Conservation (phyloP, 2,113 vertebrate genomes). For the Macaca nemestrina region DNA sequence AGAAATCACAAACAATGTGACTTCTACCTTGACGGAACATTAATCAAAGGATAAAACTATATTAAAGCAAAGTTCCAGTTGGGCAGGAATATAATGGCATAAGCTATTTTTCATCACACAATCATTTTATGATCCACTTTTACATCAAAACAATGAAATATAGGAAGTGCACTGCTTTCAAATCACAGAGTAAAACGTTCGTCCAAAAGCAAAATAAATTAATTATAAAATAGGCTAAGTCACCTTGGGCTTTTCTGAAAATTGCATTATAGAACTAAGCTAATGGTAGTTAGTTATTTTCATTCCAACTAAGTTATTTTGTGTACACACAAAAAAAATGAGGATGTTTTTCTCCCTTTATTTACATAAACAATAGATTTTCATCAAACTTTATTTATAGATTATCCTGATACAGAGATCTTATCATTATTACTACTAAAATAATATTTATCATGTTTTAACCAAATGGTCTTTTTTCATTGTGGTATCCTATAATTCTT, state of each 20-base stretch:
- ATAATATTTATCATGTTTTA: background rate
- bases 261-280: background rate
- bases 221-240: background rate
- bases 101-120: conserved; percentile 36
- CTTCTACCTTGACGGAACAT: conserved; percentile 61
- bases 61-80: conserved; percentile 2
- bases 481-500: background rate
- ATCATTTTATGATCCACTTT: conserved; percentile 53
- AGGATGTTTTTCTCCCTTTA: background rate
- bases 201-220: conserved; percentile 7
- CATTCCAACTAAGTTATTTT: background rate
- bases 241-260: background rate
- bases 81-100: background rate
- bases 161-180: background rate
- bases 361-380: background rate
- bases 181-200: background rate
- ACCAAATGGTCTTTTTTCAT: background rate
- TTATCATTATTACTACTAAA: background rate
- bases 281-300: background rate
- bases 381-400: background rate
- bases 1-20: conserved; percentile 64
- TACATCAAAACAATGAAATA: conserved; percentile 31
- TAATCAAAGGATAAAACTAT: conserved; percentile 67
- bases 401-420: background rate
- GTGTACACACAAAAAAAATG: background rate